These are phyloP conservation scores for Artibeus jamaicensis DNA, from an alignment of 2,797 vertebrate genomes.

Conservation along the genomic window DNA sequence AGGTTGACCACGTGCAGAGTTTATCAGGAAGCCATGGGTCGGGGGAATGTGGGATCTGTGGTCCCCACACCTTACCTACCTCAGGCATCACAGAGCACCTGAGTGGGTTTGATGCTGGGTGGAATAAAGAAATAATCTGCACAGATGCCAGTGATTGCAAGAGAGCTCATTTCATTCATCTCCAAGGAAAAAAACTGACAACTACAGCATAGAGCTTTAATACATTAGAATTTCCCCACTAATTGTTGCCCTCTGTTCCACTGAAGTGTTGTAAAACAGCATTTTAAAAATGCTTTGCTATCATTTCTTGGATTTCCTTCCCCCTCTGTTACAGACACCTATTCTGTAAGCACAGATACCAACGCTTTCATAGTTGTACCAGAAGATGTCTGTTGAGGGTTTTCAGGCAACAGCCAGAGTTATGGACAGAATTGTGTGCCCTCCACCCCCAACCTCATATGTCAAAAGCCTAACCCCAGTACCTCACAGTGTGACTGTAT, in stretches of 20 bases:
- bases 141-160: neutral
- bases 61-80: neutral
- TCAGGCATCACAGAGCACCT: neutral
- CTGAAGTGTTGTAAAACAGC: neutral
- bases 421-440: neutral
- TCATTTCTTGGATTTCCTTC: neutral
- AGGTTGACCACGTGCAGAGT: neutral
- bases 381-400: neutral
- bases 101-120: neutral
- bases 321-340: neutral
- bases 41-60: neutral
- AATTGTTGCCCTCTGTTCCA: neutral
- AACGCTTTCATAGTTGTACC: neutral
- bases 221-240: neutral
- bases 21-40: neutral
- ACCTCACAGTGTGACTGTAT: neutral
- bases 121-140: neutral
- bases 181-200: neutral
- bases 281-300: neutral
- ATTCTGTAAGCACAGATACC: neutral
- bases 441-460: fast-evolving
- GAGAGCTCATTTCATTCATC: neutral
- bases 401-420: neutral
- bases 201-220: neutral
- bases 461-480: neutral